Percentiles rank a stretch among this genome's conserved stretches.
These are phyloP conservation scores for Hypomecis punctinalis DNA, from an alignment of 2,888 invertebrate genomes.

Conservation along the genomic window DNA sequence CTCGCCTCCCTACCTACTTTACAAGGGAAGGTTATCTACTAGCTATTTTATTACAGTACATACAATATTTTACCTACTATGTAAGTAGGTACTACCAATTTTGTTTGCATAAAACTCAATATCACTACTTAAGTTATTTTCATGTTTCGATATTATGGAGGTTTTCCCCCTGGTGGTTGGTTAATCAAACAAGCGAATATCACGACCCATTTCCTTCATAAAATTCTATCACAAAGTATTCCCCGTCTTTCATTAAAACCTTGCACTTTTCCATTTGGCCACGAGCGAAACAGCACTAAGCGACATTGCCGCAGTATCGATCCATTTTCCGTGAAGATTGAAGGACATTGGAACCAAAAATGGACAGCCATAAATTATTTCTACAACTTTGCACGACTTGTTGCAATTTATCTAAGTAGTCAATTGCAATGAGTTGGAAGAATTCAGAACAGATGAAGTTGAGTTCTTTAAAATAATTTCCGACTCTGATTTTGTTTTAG, in stretches of 20 bases:
- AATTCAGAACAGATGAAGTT: neutral
- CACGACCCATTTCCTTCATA: neutral
- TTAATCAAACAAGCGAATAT: neutral
- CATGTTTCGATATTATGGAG: neutral
- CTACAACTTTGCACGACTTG: conserved; percentile 9
- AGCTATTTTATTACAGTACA: conserved; percentile 26
- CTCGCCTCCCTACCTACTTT: conserved; percentile 42
- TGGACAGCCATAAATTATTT: conserved; percentile 4
- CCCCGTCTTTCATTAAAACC: conserved; percentile 29
- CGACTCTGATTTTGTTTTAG: neutral
- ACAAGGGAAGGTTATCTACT: conserved; percentile 42
- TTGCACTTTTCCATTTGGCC: conserved; percentile 33
- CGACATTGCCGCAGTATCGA: conserved; percentile 52
- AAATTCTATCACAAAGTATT: conserved; percentile 7
- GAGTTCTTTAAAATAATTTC: neutral
- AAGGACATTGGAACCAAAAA: conserved; percentile 43
- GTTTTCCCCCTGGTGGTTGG: neutral
- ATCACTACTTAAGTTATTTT: neutral
- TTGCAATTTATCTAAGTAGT: conserved; percentile 1
- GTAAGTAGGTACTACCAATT: too few species aligned
- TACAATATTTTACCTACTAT: neutral
- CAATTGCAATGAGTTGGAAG: neutral
- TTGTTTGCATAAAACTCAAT: neutral
- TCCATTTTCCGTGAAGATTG: conserved; percentile 45
- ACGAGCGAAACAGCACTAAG: conserved; percentile 40